Conservation (phyloP, 92 coral and sea anemone species). For the Paramuricea clavata region DNA sequence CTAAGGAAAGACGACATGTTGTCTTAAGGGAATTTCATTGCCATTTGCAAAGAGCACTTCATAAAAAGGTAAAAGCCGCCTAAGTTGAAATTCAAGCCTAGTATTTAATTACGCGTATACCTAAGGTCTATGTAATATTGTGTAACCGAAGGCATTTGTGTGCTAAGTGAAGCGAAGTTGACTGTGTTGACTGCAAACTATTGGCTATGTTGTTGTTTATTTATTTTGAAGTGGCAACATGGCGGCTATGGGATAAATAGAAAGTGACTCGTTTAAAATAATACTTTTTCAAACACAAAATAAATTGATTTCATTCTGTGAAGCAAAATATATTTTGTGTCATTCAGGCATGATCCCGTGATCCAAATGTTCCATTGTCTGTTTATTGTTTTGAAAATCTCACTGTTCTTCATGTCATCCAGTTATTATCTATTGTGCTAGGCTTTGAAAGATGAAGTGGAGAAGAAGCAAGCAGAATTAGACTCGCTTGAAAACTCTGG, state of each 20-base stretch:
- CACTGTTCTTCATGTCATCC: no score
- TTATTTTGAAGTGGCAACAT: not conserved
- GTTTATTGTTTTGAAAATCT: no score
- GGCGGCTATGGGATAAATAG: not conserved
- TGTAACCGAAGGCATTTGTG: not conserved
- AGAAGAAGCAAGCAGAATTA: constrained; percentile 77
- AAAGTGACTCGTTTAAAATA: not conserved
- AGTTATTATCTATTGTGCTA: constrained; percentile 12
- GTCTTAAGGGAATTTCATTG: constrained; percentile 22
- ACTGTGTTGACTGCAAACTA: no score
- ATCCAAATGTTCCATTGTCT: no score
- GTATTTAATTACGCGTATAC: not conserved
- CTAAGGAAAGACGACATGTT: constrained; percentile 21
- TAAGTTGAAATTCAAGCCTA: not conserved
- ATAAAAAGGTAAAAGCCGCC: constrained; percentile 15
- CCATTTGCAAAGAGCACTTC: constrained; percentile 12
- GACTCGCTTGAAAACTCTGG: constrained; percentile 92
- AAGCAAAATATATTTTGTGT: no score
- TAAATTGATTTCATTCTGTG: no score
- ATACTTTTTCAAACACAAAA: no score
- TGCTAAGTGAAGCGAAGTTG: not conserved
- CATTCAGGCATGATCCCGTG: no score
- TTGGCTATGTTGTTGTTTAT: not conserved
- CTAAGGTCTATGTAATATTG: not conserved
- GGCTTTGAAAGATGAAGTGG: constrained; percentile 91